Evolutionary conservation across 2,797 vertebrate genomes (phyloP).

Genomic region (Vultur gryphus): DNA sequence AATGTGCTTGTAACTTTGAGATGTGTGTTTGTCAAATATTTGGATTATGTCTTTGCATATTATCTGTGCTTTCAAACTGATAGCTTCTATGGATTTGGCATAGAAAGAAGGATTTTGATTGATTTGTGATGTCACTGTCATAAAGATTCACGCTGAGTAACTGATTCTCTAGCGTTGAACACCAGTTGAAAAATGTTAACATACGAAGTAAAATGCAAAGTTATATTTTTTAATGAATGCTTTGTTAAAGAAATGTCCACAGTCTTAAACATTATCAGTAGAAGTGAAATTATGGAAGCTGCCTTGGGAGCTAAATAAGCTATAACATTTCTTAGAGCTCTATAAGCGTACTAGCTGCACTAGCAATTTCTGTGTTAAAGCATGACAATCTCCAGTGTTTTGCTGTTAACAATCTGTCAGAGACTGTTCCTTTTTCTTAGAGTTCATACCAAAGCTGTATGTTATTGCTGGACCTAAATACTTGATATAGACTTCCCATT

Average conservation of each 20-base stretch:
- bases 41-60: not conserved
- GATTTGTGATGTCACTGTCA: not conserved
- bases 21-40: not conserved
- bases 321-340: not conserved
- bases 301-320: conserved; percentile 22
- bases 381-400: not conserved
- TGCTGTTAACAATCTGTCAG: conserved; percentile 12
- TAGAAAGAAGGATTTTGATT: not conserved
- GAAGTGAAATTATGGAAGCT: conserved; percentile 30
- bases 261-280: not conserved
- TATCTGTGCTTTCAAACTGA: not conserved
- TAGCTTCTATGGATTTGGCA: not conserved
- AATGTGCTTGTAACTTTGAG: not conserved
- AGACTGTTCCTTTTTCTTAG: conserved; percentile 15
- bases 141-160: not conserved
- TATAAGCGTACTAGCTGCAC: not conserved
- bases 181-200: conserved; percentile 12
- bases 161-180: not conserved
- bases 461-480: not conserved
- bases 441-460: conserved; percentile 8
- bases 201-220: not conserved
- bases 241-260: not conserved
- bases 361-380: conserved; percentile 23
- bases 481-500: not conserved
- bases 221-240: not conserved